Evolutionary conservation across 2,113 vertebrate species (phyloP), one percentile per base, ranked within the genome.

Genomic region (Mobula birostris): DNA sequence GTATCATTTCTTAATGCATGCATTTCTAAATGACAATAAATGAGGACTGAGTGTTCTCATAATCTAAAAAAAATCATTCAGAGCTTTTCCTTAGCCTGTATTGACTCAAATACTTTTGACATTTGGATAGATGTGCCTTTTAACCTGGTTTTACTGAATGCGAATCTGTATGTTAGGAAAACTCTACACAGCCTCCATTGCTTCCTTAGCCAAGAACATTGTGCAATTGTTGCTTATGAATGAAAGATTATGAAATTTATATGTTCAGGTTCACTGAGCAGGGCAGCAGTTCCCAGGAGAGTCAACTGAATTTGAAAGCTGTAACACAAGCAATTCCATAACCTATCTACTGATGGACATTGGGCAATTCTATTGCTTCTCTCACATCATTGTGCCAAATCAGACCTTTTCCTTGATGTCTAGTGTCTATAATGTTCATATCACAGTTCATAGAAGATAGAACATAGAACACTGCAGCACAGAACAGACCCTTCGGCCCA

Each of bases 201-300:
- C 66, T 40, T 76, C 91, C 40, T 70, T 93, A 14, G 40, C 63
- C 91, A 76, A 29, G 36, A 74, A 7, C 21, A 56, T 48, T 76
- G 74, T 74, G 56, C 91, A 72, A 40, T 93, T 74, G 68, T 93
- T 76, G 91, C 24, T 93, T n/a, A 93, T 93, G 72, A 93, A 68
- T 93, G 68, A 27, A 70, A 74, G 91, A 76, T 93, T 93, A 72
- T 93, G 32, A 93, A 93, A 93, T 93, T 72, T 74, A 93, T 48
- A 93, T 48, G 68, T 74, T 74, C 19, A 72, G 90, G 90, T 74
- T 93, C 68, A 40, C 91, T 93, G 66, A 74, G 36, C 68, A 29
- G 91, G 91, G 68, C 68, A 56, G 9, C 24, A 76, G 21, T 56
- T 74, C 91, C 91, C 91, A 74, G 36, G 4, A 93, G 91, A 93